Evolutionary conservation across 2,888 invertebrate species (phyloP), one percentile per base, ranked within the genome.

Genomic region (Drosophila buzzatii): DNA sequence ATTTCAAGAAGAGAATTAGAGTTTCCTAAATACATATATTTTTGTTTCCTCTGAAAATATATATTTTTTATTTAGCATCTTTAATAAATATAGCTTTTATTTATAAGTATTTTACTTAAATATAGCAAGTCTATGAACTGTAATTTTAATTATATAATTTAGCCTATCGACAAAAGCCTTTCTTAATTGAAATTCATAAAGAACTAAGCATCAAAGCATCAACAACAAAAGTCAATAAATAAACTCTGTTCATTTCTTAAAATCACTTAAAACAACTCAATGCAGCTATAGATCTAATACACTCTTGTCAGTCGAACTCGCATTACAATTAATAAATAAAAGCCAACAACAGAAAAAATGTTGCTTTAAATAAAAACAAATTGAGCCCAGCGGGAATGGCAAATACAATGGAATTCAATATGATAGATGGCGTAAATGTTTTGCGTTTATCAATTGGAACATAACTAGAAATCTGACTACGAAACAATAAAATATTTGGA

Each of bases 381-480:
- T 49, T 45, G 23, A 45, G 57, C 45, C 33, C 44, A 37, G 44
- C 35, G 14, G 51, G 27, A 44, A 23, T 35, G 2, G 3, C 27
- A 20, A 37, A 49, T n/a, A 14, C 9, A 37, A 33, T 12, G 23
- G n/a, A 14, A 58, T 12, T 12, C 12, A 20, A 49, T 27, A 3
- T n/a, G 14, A 12, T n/a, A 49, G 51, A 51, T 59, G 35, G 6
- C 37, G 44, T 10, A 61, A 80, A 66, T 82, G 41, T 55, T 62
- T 67, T 53, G 47, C 52, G 62, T 51, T 60, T 27, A 27, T 27
- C 27, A 27, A 67, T 53, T 7, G 3, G 33, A 51, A 12, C 6
- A 12, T 33, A 7, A 7, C 33, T 20, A 9, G 4, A 20, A 20
- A 35, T 20, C 20, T n/a, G 27, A 12, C 39, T 42, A 37, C n/a